These are phyloP conservation scores for Drosophila melanosoma DNA, from an alignment of 2,888 invertebrate species.

Conservation along the genomic window DNA sequence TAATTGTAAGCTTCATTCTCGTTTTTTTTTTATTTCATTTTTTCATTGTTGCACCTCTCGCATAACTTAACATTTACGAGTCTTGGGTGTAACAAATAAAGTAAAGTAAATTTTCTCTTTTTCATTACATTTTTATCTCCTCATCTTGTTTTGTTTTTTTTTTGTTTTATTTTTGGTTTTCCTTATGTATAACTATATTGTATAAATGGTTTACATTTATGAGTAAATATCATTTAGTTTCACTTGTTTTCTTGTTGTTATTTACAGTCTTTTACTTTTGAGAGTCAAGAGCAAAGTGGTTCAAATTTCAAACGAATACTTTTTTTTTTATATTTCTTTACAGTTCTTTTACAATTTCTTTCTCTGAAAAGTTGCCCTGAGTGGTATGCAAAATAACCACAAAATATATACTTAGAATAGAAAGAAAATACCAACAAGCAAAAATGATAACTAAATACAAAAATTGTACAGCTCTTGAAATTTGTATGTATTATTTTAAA, in stretches of 20 bases:
- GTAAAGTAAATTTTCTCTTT: conserved; percentile 60
- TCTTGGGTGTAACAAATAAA: conserved; percentile 52
- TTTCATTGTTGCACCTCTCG: conserved; percentile 22
- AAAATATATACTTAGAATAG: conserved; percentile 14
- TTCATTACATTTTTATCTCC: conserved; percentile 28
- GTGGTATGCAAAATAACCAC: conserved; percentile 70
- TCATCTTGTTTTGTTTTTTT: conserved; percentile 8
- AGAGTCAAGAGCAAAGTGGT: conserved; percentile 79
- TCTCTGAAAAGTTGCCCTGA: conserved; percentile 76
- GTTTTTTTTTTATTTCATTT: conserved; percentile 12
- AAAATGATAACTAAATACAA: conserved; percentile 13
- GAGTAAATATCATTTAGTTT: conserved; percentile 76
- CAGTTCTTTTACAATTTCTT: conserved; percentile 52
- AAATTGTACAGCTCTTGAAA: conserved; percentile 33
- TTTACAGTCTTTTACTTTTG: conserved; percentile 80
- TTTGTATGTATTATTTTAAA: conserved; percentile 21
- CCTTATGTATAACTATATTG: conserved; percentile 38
- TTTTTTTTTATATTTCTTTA: conserved; percentile 30
- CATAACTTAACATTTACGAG: conserved; percentile 44
- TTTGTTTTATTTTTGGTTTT: background rate
- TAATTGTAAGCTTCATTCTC: conserved; percentile 57
- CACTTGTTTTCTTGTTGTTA: conserved; percentile 60
- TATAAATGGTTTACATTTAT: conserved; percentile 62
- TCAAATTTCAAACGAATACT: conserved; percentile 57
- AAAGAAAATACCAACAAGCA: conserved; percentile 36